Evolutionary conservation across 2,113 vertebrate species (phyloP).

Genomic region (Bubalus kerabau): DNA sequence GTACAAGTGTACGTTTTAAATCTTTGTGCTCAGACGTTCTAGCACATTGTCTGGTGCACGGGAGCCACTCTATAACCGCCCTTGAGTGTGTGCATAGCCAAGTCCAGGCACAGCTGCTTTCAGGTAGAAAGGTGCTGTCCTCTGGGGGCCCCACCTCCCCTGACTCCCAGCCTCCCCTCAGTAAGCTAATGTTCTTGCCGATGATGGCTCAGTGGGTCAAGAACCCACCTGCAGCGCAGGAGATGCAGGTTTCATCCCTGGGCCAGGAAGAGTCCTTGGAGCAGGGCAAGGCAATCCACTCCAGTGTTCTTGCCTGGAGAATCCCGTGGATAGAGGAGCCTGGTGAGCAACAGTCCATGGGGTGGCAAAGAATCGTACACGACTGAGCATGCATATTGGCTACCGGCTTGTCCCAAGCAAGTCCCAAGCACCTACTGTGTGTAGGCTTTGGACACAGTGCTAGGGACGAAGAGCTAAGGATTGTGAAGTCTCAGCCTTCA

Average conservation of each 20-base stretch:
- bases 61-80: not conserved
- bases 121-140: not conserved
- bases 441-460: not conserved
- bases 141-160: not conserved
- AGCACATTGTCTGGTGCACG: not conserved
- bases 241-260: not conserved
- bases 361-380: not conserved
- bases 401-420: not conserved
- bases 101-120: not conserved
- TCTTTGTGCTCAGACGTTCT: not conserved
- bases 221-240: not conserved
- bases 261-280: not conserved
- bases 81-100: not conserved
- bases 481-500: not conserved
- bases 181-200: not conserved
- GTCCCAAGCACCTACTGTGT: not conserved
- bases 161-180: not conserved
- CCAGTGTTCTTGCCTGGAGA: not conserved
- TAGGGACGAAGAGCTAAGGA: not conserved
- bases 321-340: not conserved
- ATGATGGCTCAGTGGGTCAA: not conserved
- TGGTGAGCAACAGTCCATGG: not conserved
- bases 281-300: not conserved
- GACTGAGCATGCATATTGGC: not conserved
- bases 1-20: not conserved